Base-by-base conservation (phyloP, 2,888 invertebrate species). In the Chesias legatella region DNA sequence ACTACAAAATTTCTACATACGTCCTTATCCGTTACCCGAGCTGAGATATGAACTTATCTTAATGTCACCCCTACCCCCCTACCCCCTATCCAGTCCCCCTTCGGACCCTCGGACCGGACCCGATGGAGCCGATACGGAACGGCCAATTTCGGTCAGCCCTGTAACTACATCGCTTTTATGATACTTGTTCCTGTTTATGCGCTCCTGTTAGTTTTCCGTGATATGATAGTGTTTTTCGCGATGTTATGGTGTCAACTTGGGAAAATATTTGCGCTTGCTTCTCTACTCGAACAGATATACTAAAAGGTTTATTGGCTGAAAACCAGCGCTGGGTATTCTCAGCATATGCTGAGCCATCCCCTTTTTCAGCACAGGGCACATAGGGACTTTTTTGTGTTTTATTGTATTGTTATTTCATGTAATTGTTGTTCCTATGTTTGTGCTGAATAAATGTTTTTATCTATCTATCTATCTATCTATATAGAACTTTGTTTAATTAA, bases 1-100 rank as follows among this genome's bases (percentile, higher is more conserved):
- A 51, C 46, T 49, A 55, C 48, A 48, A 53, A 59, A 59, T 55
- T 53, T 51, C 45, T 54, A 31, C 30, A 45, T 59, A 56, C 66
- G 48, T 54, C 73, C 59, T 60, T 66, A 70, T 75, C 67, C 73
- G 81, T 66, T 76, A 77, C 79, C 79, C 72, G 76, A 76, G 53
- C 68, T 53, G 64, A 76, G 81, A 82, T 79, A 77, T 52, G 52
- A 48, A 69, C 74, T 84, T 86, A 86, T 85, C 85, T 85, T 78
- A 84, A 85, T 83, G 76, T 73, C 73, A 13, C 9, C 5, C 40
- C 46, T 45, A 41, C 46, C 33, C 36, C 39, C 34, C 28, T 9
- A 7, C 30, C 33, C 44, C 34, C n/a, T n/a, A n/a, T n/a, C n/a
- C n/a, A n/a, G n/a, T 9, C n/a, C 13, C 26, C 7, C 38, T 5